A percentile compares a stretch with the other conserved stretches of the same genome.
phyloP scores from a whole-genome alignment of 2,888 invertebrate genomes.

The Furcula furcula region DNA sequence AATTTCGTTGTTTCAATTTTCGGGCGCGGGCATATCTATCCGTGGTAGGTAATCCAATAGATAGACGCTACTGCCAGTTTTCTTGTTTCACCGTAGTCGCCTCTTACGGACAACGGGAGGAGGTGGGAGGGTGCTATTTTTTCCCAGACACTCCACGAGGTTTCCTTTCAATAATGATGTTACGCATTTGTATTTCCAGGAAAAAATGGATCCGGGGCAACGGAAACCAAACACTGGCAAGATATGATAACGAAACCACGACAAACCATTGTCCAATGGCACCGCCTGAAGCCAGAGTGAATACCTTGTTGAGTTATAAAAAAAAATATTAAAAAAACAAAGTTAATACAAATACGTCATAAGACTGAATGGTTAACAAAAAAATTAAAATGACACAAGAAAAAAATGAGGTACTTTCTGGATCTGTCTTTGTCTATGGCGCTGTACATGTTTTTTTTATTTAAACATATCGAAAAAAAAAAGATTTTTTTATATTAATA shows the following conservation, averaged over 20 bases:
- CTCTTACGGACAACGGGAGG: too few species aligned
- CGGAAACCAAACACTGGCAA: conserved; percentile 98
- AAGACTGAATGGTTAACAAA: conserved; percentile 77
- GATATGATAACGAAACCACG: conserved; percentile 99
- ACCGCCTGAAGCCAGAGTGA: conserved; percentile 96
- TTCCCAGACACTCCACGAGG: too few species aligned
- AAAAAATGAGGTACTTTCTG: conserved; percentile 31
- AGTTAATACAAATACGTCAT: conserved; percentile 66
- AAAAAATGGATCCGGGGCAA: conserved; percentile 96
- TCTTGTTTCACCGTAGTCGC: too few species aligned
- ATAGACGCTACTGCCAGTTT: too few species aligned
- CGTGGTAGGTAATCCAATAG: too few species aligned
- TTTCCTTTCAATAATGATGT: too few species aligned
- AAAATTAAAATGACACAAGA: conserved; percentile 49
- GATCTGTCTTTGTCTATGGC: conserved; percentile 29
- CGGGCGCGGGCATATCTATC: too few species aligned
- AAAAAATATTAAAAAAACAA: conserved; percentile 23
- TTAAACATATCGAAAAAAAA: too few species aligned
- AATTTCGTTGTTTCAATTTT: too few species aligned
- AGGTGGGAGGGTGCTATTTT: too few species aligned
- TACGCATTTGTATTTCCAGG: conserved; percentile 86
- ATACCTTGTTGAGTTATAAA: conserved; percentile 31
- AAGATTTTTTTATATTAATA: too few species aligned
- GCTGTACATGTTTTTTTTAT: conserved; percentile 9
- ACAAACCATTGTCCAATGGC: conserved; percentile 98